Conservation (phyloP, 2,113 vertebrate genomes). For the Hemichromis elongatus region DNA sequence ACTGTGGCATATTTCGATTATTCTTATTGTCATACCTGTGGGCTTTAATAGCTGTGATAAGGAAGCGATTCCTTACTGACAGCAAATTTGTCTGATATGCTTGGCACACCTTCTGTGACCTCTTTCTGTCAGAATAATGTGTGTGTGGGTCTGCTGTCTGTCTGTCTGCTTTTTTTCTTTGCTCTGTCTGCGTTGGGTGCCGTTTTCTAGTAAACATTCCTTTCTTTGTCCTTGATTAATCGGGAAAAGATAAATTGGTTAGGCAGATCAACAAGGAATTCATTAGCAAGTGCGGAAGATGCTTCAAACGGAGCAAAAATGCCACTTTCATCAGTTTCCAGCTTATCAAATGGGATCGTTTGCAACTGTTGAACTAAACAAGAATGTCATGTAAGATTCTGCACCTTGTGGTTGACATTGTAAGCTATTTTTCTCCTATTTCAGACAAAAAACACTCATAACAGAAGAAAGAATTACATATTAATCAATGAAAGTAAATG, state of each 20-base stretch:
- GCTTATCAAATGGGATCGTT: background rate
- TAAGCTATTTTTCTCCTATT: background rate
- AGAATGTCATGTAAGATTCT: background rate
- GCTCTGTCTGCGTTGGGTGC: background rate
- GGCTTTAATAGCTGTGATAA: background rate
- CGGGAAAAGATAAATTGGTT: background rate
- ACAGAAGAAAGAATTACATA: background rate
- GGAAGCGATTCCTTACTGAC: constrained; percentile 1
- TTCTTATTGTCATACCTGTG: background rate
- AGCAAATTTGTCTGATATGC: constrained; percentile 21
- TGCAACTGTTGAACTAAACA: background rate
- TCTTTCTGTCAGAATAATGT: constrained; percentile 39
- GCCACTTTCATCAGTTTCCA: background rate
- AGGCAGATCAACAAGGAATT: background rate
- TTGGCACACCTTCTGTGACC: constrained; percentile 39
- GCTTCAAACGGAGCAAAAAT: background rate
- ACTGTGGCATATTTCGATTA: background rate
- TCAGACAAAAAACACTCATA: background rate
- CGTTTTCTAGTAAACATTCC: background rate
- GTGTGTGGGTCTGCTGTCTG: background rate
- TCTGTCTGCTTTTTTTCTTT: background rate
- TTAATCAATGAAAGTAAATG: background rate
- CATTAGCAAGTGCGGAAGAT: background rate
- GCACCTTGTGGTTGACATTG: background rate
- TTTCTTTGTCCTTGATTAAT: background rate